phyloP scores from a whole-genome alignment of 1,140 invertebrate genomes.

The Heterodera carotae region DNA sequence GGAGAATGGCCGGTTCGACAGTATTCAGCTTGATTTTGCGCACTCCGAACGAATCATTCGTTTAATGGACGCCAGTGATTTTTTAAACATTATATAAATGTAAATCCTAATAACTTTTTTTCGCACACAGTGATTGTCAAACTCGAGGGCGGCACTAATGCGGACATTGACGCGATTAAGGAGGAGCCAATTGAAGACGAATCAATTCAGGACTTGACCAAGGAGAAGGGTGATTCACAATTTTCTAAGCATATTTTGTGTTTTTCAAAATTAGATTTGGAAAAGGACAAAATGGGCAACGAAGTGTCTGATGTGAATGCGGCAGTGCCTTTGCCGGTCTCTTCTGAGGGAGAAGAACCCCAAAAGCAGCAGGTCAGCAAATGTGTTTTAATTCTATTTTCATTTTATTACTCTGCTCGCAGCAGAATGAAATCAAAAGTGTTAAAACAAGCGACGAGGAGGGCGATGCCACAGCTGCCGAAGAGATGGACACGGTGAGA shows the following conservation, averaged over 20 bases:
- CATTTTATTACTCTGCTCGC: neutral
- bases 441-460: conserved; percentile 31
- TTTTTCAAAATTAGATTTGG: neutral
- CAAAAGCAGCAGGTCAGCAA: neutral
- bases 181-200: conserved; percentile 64
- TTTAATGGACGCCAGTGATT: conserved; percentile 75
- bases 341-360: neutral
- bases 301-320: neutral
- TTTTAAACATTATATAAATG: conserved; percentile 2
- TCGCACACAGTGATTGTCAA: conserved; percentile 84
- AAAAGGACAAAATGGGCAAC: neutral
- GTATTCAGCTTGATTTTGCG: conserved; percentile 81
- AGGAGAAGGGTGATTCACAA: conserved; percentile 30
- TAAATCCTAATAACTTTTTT: conserved; percentile 29
- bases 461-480: conserved; percentile 22
- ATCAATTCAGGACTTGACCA: conserved; percentile 60
- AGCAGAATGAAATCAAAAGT: neutral
- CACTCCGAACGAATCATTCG: conserved; percentile 83
- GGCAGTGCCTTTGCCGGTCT: neutral
- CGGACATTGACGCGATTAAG: conserved; percentile 77
- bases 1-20: conserved; percentile 74
- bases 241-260: neutral
- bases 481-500: conserved; percentile 14
- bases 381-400: neutral
- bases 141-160: conserved; percentile 92